A percentile compares a stretch with the other conserved stretches of the same genome.
Conservation (phyloP, 2,888 invertebrate species). For the Acronicta alni region DNA sequence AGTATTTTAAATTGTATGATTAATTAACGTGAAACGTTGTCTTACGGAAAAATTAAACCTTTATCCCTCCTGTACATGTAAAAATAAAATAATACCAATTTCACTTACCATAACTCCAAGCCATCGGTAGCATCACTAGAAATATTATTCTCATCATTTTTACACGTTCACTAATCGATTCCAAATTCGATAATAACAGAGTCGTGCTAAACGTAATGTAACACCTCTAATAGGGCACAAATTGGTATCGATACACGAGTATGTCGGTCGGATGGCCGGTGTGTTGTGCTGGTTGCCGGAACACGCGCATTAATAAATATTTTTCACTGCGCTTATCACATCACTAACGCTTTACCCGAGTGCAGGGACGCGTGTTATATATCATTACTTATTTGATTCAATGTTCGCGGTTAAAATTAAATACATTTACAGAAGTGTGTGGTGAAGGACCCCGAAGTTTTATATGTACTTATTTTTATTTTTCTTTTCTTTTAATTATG, state of each 20-base stretch:
- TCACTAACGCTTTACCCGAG: conserved; percentile 28
- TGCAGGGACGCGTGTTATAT: conserved; percentile 17
- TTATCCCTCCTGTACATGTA: no score
- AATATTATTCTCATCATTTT: conserved; percentile 47
- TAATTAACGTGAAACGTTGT: no score
- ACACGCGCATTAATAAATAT: conserved; percentile 67
- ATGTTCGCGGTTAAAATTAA: conserved; percentile 35
- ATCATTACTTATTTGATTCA: conserved; percentile 16
- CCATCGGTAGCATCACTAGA: conserved; percentile 64
- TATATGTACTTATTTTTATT: background rate
- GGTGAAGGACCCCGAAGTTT: background rate
- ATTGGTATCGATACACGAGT: conserved; percentile 61
- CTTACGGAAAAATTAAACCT: no score
- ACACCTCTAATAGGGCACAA: conserved; percentile 44
- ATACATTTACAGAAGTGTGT: conserved; percentile 11
- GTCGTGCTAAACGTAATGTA: conserved; percentile 50
- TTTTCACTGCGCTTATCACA: conserved; percentile 66
- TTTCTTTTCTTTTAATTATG: no score
- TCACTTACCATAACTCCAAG: conserved; percentile 62
- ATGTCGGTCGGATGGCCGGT: conserved; percentile 52
- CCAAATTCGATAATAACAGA: conserved; percentile 38
- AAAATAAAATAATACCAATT: background rate
- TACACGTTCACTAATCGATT: conserved; percentile 49
- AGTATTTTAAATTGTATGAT: no score
- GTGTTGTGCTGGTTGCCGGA: conserved; percentile 58